Percentiles rank a stretch among this genome's conserved stretches.
Conservation (phyloP, 2,113 vertebrate genomes). For the Phodopus roborovskii region DNA sequence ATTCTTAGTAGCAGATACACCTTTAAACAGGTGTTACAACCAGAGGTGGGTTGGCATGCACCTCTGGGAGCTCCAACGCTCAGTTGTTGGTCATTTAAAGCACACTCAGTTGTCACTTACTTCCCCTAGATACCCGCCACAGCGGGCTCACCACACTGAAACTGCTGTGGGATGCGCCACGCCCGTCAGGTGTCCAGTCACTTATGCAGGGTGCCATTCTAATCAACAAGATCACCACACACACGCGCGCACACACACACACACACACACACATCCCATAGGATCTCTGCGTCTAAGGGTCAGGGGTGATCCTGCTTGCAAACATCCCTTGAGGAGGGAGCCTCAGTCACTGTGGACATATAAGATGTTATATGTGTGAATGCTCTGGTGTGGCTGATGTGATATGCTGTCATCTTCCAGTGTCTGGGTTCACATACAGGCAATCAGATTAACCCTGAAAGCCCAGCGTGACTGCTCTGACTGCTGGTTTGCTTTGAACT, state of each 20-base stretch:
- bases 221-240: background rate
- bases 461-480: background rate
- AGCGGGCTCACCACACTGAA: background rate
- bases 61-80: background rate
- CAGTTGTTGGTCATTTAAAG: background rate
- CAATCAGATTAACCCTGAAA: background rate
- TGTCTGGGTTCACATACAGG: background rate
- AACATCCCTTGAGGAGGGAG: background rate
- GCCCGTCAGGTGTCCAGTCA: background rate
- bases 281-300: background rate
- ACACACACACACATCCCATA: background rate
- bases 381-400: background rate
- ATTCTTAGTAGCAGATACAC: slow-evolving; percentile 21
- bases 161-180: background rate
- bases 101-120: background rate
- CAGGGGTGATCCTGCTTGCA: background rate
- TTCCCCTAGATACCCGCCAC: background rate
- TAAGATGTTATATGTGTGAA: background rate
- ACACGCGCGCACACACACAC: background rate
- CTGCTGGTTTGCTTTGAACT: background rate
- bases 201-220: background rate
- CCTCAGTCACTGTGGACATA: background rate
- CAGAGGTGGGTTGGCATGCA: slow-evolving; percentile 73
- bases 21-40: slow-evolving; percentile 57
- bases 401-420: background rate